phyloP scores from a whole-genome alignment of 2,888 invertebrate species.

The Hydriomena furcata region DNA sequence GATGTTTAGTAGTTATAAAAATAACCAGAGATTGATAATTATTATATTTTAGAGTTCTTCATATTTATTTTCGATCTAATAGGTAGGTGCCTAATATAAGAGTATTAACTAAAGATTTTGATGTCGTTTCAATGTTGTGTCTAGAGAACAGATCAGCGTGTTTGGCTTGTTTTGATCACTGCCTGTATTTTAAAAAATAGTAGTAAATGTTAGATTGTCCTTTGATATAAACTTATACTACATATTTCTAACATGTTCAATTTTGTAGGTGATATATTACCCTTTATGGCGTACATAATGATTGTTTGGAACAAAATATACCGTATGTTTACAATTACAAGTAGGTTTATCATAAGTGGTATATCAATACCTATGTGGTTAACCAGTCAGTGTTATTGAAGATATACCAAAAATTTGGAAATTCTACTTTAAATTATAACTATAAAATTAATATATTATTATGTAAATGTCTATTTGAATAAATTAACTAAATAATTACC shows the following conservation, averaged over 20 bases:
- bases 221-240: slow-evolving; percentile 78
- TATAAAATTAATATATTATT: slow-evolving; percentile 49
- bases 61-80: slow-evolving; percentile 31
- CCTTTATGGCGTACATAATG: slow-evolving; percentile 69
- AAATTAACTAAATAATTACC: slow-evolving; percentile 70
- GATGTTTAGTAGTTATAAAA: slow-evolving; percentile 57
- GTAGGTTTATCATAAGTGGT: slow-evolving; percentile 54
- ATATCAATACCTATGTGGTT: slow-evolving; percentile 60
- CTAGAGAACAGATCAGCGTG: slow-evolving; percentile 47
- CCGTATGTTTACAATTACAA: slow-evolving; percentile 61
- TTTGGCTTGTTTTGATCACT: slow-evolving; percentile 79
- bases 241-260: slow-evolving; percentile 83
- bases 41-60: slow-evolving; percentile 35
- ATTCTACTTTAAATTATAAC: slow-evolving; percentile 69
- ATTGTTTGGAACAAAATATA: slow-evolving; percentile 77
- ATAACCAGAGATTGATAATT: slow-evolving; percentile 49
- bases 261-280: slow-evolving; percentile 76
- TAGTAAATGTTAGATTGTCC: slow-evolving; percentile 66
- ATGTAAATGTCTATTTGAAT: slow-evolving; percentile 82
- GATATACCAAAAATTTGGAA: slow-evolving; percentile 81
- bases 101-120: slow-evolving; percentile 26
- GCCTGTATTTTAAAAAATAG: slow-evolving; percentile 75
- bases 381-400: slow-evolving; percentile 75
- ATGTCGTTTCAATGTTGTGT: slow-evolving; percentile 42
- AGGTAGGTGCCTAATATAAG: slow-evolving; percentile 22